Percentiles rank a stretch among this genome's conserved stretches.
Conservation (phyloP, 1,140 invertebrate species). For the Trachymyrmex septentrionalis region DNA sequence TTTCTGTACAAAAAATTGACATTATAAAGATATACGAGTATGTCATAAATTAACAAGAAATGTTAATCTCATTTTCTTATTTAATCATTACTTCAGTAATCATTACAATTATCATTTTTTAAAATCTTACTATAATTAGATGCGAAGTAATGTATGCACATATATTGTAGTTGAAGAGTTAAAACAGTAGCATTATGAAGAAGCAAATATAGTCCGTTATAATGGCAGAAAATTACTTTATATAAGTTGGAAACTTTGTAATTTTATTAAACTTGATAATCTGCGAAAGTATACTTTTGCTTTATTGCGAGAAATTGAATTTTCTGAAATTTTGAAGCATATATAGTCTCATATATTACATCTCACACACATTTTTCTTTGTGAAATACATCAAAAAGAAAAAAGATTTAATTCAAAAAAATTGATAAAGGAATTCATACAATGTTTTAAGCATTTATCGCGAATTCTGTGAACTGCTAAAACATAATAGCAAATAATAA, state of each 20-base stretch:
- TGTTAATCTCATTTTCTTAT: not conserved
- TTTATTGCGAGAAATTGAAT: not conserved
- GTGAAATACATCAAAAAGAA: not conserved
- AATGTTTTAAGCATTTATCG: not conserved
- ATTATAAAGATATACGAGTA: not conserved
- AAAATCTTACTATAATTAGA: not conserved
- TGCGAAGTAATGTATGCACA: not conserved
- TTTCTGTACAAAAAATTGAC: not conserved
- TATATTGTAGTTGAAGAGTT: not conserved
- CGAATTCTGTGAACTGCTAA: not conserved
- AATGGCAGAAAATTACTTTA: not conserved
- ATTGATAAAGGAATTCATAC: not conserved
- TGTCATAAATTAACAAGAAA: conserved; percentile 10
- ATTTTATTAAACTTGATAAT: not conserved
- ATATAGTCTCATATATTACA: not conserved
- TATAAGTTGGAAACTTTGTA: not conserved
- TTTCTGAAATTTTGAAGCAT: not conserved
- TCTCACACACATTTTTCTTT: not conserved
- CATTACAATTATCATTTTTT: not conserved
- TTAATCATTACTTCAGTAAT: not conserved
- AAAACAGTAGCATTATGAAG: not conserved
- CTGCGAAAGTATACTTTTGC: not conserved
- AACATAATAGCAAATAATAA: not conserved
- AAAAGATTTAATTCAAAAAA: not conserved
- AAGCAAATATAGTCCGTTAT: not conserved